Percentiles rank a stretch among this genome's conserved stretches.
Evolutionary conservation across 2,113 vertebrate genomes (phyloP).

Genomic region (Trogon melanurus): DNA sequence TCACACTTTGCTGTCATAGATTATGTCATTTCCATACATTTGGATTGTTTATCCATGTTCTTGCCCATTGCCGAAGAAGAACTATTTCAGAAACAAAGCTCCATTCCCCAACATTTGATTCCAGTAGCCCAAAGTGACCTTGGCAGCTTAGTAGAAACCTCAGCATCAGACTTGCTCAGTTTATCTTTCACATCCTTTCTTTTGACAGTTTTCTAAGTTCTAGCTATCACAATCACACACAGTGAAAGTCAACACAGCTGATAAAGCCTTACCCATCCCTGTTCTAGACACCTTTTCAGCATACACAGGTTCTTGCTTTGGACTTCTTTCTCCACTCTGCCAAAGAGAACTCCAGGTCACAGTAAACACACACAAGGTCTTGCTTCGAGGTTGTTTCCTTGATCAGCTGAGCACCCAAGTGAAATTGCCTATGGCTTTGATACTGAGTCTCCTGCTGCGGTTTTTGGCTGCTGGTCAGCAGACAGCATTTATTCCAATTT

Average conservation of each 20-base stretch:
- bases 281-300: not conserved
- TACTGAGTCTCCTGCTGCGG: not conserved
- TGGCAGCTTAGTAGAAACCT: not conserved
- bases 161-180: not conserved
- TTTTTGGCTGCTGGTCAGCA: not conserved
- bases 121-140: not conserved
- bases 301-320: not conserved
- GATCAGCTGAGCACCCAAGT: not conserved
- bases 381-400: not conserved
- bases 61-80: not conserved
- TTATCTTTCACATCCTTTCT: not conserved
- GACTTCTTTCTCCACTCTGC: not conserved
- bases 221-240: not conserved
- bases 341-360: not conserved
- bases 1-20: not conserved
- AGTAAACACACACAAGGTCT: not conserved
- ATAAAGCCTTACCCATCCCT: not conserved
- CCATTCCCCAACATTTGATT: not conserved
- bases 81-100: not conserved
- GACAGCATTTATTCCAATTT: not conserved
- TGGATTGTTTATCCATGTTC: not conserved
- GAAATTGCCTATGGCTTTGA: not conserved
- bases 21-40: not conserved
- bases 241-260: not conserved
- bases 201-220: not conserved